phyloP scores from a whole-genome alignment of 2,797 vertebrate genomes.

The Phrynocephalus guinanensis region DNA sequence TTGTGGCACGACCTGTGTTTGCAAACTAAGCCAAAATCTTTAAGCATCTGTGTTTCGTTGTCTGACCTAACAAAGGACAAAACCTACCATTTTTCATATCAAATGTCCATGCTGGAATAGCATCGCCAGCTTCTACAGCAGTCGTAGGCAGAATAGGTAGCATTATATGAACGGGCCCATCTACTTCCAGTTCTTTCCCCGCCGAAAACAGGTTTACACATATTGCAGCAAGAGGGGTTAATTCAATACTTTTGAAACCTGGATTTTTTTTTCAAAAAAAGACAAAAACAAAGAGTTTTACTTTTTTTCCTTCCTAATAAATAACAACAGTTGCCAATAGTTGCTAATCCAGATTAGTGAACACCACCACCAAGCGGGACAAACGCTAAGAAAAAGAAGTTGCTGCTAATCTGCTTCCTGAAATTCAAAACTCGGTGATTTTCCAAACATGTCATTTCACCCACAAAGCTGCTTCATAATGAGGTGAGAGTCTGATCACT shows the following conservation, averaged over 20 bases:
- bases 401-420: too few relatives aligned
- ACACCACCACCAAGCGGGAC: too few relatives aligned
- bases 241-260: constrained; percentile 85
- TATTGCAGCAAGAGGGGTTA: constrained; percentile 86
- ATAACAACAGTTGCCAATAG: too few relatives aligned
- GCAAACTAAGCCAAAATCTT: background rate
- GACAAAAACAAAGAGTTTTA: too few relatives aligned
- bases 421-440: too few relatives aligned
- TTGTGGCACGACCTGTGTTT: background rate
- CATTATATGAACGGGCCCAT: constrained; percentile 84
- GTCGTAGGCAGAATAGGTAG: constrained; percentile 80
- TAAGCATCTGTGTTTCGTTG: too few relatives aligned
- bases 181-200: constrained; percentile 81
- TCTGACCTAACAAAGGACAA: background rate
- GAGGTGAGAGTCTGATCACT: too few relatives aligned
- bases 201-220: constrained; percentile 83
- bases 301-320: too few relatives aligned
- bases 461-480: too few relatives aligned
- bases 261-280: background rate
- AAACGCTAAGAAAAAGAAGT: too few relatives aligned
- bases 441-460: too few relatives aligned
- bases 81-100: constrained; percentile 86
- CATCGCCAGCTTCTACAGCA: constrained; percentile 74
- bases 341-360: too few relatives aligned
- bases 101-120: constrained; percentile 88